These are phyloP conservation scores for Scortum barcoo DNA, from an alignment of 2,113 vertebrate genomes.

Conservation along the genomic window DNA sequence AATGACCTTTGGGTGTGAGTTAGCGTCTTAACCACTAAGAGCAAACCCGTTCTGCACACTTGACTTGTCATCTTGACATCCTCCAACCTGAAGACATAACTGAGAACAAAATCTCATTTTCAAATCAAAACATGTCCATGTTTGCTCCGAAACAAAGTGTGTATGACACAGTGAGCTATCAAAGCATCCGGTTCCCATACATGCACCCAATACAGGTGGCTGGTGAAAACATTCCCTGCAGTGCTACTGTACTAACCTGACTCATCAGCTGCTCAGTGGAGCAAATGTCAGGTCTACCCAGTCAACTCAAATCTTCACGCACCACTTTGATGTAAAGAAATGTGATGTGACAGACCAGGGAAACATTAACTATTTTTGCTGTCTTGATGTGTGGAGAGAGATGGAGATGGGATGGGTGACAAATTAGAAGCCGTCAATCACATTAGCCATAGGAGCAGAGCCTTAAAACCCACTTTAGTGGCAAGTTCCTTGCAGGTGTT, in stretches of 20 bases:
- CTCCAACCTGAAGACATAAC: conserved; percentile 54
- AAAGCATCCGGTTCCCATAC: conserved; percentile 74
- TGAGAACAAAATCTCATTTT: conserved; percentile 62
- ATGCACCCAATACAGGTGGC: conserved; percentile 53
- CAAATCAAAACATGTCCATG: conserved; percentile 73
- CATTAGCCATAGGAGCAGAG: conserved; percentile 55
- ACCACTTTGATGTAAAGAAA: conserved; percentile 39
- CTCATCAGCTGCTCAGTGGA: conserved; percentile 69
- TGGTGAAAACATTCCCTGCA: conserved; percentile 68
- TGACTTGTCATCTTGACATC: conserved; percentile 65
- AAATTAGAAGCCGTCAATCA: conserved; percentile 78
- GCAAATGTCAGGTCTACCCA: conserved; percentile 52
- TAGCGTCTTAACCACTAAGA: background rate
- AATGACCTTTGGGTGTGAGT: conserved; percentile 2
- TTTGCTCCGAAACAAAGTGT: conserved; percentile 71
- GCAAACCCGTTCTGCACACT: conserved; percentile 28
- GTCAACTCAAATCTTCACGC: conserved; percentile 53
- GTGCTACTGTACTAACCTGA: conserved; percentile 72
- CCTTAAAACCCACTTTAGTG: conserved; percentile 37
- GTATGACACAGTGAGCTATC: conserved; percentile 69
- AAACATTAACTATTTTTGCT: conserved; percentile 81
- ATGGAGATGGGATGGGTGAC: conserved; percentile 43
- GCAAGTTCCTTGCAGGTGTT: conserved; percentile 83
- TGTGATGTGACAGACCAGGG: conserved; percentile 69
- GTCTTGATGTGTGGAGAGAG: conserved; percentile 48